Percentiles rank a stretch among this genome's conserved stretches.
Conservation (phyloP, 23 tunicate genomes). For the Trididemnum clinides region DNA sequence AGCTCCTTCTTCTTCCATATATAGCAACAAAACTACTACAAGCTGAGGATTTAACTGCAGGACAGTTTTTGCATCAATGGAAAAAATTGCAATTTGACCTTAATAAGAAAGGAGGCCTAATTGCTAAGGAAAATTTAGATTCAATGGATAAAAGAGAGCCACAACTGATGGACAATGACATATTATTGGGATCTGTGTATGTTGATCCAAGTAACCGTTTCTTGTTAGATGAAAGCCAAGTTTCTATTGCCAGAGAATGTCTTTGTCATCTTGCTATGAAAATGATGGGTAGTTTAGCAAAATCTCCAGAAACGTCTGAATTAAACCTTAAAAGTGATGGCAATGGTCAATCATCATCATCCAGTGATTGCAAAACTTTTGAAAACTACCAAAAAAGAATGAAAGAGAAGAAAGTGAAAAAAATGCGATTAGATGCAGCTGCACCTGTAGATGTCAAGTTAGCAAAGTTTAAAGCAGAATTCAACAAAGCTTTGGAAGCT, state of each 20-base stretch:
- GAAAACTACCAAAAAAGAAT: not conserved
- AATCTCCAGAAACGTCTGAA: not conserved
- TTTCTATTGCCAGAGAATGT: not conserved
- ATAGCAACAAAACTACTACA: not conserved
- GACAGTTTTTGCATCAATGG: not conserved
- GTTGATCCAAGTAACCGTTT: not conserved
- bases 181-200: not conserved
- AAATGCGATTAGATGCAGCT: too few relatives aligned
- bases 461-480: not conserved
- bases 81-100: not conserved
- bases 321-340: not conserved
- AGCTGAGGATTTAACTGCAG: slow-evolving; percentile 25
- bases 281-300: not conserved
- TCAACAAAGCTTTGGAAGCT: not conserved
- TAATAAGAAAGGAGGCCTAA: not conserved
- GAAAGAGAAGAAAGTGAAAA: too few relatives aligned
- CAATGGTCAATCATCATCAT: not conserved
- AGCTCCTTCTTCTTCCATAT: not conserved
- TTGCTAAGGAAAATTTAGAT: not conserved
- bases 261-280: not conserved
- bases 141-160: not conserved
- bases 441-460: not conserved
- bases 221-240: not conserved
- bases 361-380: not conserved
- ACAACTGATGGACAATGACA: not conserved